These are phyloP conservation scores for Pelodytes ibericus DNA, from an alignment of 2,797 vertebrate genomes.

Conservation along the genomic window DNA sequence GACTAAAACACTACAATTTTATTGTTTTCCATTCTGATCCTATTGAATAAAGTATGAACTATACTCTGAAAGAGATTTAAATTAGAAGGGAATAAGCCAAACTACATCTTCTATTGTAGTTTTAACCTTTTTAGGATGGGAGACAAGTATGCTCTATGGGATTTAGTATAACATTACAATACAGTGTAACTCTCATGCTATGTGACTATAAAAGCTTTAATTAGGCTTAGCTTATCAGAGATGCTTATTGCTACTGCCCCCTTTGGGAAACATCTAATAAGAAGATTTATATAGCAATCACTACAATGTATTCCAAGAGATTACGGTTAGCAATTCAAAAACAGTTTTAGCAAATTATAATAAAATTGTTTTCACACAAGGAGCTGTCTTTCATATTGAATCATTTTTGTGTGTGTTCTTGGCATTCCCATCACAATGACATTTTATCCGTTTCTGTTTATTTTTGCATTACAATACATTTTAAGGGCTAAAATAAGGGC, in stretches of 20 bases:
- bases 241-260: slow-evolving; percentile 50
- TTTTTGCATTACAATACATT: slow-evolving; percentile 67
- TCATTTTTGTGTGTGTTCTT: slow-evolving; percentile 44
- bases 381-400: slow-evolving; percentile 39
- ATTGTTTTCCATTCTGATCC: not conserved
- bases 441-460: slow-evolving; percentile 66
- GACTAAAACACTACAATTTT: too few relatives aligned
- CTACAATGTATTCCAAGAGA: slow-evolving; percentile 39
- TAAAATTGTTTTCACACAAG: slow-evolving; percentile 32
- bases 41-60: not conserved
- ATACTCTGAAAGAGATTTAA: slow-evolving; percentile 11
- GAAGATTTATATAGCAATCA: slow-evolving; percentile 45
- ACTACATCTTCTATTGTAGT: slow-evolving; percentile 26
- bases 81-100: slow-evolving; percentile 3
- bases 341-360: slow-evolving; percentile 26
- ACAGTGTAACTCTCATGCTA: slow-evolving; percentile 21
- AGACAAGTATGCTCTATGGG: slow-evolving; percentile 21
- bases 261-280: slow-evolving; percentile 47
- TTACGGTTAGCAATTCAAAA: slow-evolving; percentile 39
- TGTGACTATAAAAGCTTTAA: slow-evolving; percentile 51
- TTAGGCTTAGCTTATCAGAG: slow-evolving; percentile 50
- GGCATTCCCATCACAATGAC: slow-evolving; percentile 54
- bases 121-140: slow-evolving; percentile 41
- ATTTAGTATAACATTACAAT: slow-evolving; percentile 43
- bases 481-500: slow-evolving; percentile 67